Base-by-base conservation (phyloP, 64 coral and sea anemone genomes). In the Montipora efflorescens region DNA sequence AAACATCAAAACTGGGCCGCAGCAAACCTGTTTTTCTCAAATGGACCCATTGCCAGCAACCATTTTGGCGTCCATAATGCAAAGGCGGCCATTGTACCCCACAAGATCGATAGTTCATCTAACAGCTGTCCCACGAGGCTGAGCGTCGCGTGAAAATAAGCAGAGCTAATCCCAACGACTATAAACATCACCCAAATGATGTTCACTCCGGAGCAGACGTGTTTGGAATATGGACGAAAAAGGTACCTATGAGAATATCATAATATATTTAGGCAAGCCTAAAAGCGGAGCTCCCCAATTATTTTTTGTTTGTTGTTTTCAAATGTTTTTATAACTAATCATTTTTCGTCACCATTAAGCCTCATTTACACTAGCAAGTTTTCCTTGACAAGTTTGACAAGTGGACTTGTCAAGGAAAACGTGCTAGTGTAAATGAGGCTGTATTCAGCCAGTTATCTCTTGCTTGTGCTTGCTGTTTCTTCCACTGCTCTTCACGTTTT, bases 101-200 rank as follows among this genome's bases (percentile, higher is more conserved):
- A 98, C 77, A 98, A 79, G 55, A 98, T 98, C 43, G 97, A 94
- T 0, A 98, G 79, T 79, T 98, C 97, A 48, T 98, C 97, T 6
- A 98, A 73, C 46, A 98, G 70, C n/a, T 98, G 97, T 5, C 97
- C 97, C 23, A 98, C 97, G 10, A 98, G 78, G 53, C 97, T 98
- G 9, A 98, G 94, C 1, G 97, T 98, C 7, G 97, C 97, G 59
- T 98, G 97, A 44, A 98, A 98, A 90, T 98, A 98, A 1, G 97
- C 97, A 16, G 97, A 98, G 69, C 97, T 94, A 20, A 72, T 79
- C 79, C 97, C 97, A 67, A 96, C 94, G 0, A 98, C 85, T 3
- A 98, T 84, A 47, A 98, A 75, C 7, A 98, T 75, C 8, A 78
- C 51, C 94, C 91, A 96, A 13, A 98, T 73, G 19, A 98, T 67